A percentile compares a stretch with the other conserved stretches of the same genome.
Conservation (phyloP, 2,888 invertebrate species). For the Eurytoma adleriae region DNA sequence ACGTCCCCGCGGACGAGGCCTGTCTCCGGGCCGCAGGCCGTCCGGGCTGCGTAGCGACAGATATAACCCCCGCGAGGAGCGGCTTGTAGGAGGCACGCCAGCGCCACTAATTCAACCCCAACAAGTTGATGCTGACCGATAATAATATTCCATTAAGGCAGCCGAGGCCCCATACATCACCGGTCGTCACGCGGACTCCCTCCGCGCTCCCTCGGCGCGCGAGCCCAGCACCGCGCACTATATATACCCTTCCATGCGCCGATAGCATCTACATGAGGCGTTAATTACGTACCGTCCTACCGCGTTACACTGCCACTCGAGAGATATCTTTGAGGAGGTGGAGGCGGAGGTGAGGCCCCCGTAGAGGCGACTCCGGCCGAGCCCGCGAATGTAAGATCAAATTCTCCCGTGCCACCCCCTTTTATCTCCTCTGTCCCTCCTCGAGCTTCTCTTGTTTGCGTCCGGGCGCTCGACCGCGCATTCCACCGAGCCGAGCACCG, state of each 20-base stretch:
- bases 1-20: constrained; percentile 9
- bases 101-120: constrained; percentile 68
- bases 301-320: constrained; percentile 70
- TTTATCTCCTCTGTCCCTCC: background rate
- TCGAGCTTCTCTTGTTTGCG: background rate
- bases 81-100: constrained; percentile 52
- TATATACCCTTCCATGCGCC: constrained; percentile 58
- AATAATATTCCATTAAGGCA: constrained; percentile 75
- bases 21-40: constrained; percentile 30
- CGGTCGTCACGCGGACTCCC: constrained; percentile 71
- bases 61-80: constrained; percentile 58
- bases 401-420: constrained; percentile 56
- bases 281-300: constrained; percentile 75
- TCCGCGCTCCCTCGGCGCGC: constrained; percentile 59
- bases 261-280: constrained; percentile 75
- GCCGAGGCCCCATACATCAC: constrained; percentile 71
- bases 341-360: constrained; percentile 12
- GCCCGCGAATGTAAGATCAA: constrained; percentile 66
- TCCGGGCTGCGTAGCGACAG: constrained; percentile 56
- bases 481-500: background rate
- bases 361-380: constrained; percentile 3
- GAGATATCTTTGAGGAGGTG: constrained; percentile 62
- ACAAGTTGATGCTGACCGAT: constrained; percentile 73
- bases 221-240: background rate
- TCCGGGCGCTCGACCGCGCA: background rate